Percentiles rank a stretch among this genome's conserved stretches.
Conservation (phyloP, 2,888 invertebrate genomes). For the Salticus scenicus region DNA sequence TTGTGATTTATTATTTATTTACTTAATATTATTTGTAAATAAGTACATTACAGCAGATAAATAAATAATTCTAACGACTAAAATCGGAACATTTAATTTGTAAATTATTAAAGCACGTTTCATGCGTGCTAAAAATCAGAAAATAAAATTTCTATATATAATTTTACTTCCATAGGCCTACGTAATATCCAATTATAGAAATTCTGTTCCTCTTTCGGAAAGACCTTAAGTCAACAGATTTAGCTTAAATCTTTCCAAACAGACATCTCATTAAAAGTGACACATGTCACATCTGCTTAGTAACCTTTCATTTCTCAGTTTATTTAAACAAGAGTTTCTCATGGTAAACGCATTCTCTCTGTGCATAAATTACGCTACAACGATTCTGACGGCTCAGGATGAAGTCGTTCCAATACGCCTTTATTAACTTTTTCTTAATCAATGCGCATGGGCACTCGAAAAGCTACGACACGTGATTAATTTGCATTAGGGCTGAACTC, state of each 20-base stretch:
- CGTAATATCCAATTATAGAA: too few species aligned
- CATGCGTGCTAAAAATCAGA: too few species aligned
- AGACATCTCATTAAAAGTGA: constrained; percentile 3
- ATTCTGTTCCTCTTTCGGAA: too few species aligned
- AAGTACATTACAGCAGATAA: too few species aligned
- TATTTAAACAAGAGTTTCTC: background rate
- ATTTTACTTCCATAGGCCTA: too few species aligned
- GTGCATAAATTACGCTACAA: constrained; percentile 44
- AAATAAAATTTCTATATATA: too few species aligned
- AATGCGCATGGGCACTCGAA: constrained; percentile 8
- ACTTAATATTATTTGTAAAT: too few species aligned
- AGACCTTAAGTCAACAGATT: too few species aligned
- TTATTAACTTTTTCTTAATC: constrained; percentile 57
- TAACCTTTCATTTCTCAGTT: background rate
- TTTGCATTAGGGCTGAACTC: constrained; percentile 3
- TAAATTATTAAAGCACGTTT: too few species aligned
- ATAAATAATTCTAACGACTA: too few species aligned
- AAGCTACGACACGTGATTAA: constrained; percentile 34
- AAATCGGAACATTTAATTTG: too few species aligned
- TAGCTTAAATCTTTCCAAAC: background rate
- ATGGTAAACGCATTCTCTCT: background rate
- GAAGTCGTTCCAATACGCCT: constrained; percentile 45
- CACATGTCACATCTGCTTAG: background rate
- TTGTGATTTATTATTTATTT: too few species aligned
- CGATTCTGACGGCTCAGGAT: background rate